A percentile compares a stretch with the other conserved stretches of the same genome.
phyloP scores from a whole-genome alignment of 2,888 invertebrate species.

The Apamea crenata region DNA sequence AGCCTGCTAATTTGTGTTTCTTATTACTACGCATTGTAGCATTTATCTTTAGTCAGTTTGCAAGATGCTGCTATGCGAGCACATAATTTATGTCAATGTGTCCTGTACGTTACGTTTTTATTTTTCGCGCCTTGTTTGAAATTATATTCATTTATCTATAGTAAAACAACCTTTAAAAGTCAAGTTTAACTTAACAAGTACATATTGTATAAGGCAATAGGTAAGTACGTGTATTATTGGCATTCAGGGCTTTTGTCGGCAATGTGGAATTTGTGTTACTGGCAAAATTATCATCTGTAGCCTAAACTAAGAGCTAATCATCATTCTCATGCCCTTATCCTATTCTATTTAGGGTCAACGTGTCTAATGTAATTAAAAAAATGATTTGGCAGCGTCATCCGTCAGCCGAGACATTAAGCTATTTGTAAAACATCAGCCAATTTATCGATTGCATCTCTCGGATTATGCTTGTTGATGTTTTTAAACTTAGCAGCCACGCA shows the following conservation, averaged over 20 bases:
- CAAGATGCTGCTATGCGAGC: slow-evolving; percentile 44
- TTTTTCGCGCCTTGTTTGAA: slow-evolving; percentile 39
- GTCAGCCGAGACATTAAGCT: neutral
- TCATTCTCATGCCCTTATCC: neutral
- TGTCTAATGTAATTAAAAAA: neutral
- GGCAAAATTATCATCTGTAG: neutral
- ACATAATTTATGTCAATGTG: slow-evolving; percentile 54
- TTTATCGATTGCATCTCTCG: neutral
- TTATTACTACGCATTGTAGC: slow-evolving; percentile 55
- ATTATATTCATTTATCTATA: slow-evolving; percentile 37
- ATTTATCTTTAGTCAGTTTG: slow-evolving; percentile 51
- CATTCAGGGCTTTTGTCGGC: neutral
- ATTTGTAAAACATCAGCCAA: neutral
- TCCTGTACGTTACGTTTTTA: slow-evolving; percentile 28
- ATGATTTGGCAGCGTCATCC: no score
- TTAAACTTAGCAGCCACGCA: neutral
- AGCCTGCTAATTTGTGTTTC: slow-evolving; percentile 60
- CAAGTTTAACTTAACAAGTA: slow-evolving; percentile 36
- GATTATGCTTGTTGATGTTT: neutral
- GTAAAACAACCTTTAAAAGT: slow-evolving; percentile 42
- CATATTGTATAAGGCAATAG: slow-evolving; percentile 2
- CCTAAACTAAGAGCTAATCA: neutral
- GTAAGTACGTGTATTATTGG: neutral
- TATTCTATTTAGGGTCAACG: neutral
- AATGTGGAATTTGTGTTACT: neutral